Conservation (phyloP, 2,797 vertebrate species). For the Chelon auratus region DNA sequence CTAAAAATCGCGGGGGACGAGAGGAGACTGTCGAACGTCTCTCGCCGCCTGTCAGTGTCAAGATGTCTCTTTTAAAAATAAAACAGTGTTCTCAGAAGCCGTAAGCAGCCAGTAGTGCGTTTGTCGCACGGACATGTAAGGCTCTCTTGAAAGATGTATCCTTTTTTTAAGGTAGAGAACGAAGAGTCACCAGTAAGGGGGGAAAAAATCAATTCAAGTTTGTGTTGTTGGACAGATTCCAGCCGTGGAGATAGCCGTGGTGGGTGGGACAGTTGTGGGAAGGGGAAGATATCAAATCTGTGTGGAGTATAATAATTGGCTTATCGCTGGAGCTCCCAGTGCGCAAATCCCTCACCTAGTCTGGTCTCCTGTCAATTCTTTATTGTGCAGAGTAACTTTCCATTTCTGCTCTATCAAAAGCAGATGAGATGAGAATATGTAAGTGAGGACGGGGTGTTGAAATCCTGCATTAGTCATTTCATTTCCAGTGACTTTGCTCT, state of each 20-base stretch:
- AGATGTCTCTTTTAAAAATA: conserved; percentile 75
- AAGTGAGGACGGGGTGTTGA: conserved; percentile 26
- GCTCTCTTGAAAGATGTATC: conserved; percentile 22
- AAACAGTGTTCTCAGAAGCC: conserved; percentile 52
- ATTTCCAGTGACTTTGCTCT: conserved; percentile 45
- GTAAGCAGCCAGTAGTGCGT: conserved; percentile 19
- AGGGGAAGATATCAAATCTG: conserved; percentile 46
- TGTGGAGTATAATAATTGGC: conserved; percentile 48
- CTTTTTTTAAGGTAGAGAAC: conserved; percentile 8
- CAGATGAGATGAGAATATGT: conserved; percentile 45
- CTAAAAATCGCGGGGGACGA: conserved; percentile 52
- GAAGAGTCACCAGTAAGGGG: conserved; percentile 23
- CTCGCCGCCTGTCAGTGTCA: conserved; percentile 67
- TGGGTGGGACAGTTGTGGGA: conserved; percentile 40
- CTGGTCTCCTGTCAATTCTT: conserved; percentile 46
- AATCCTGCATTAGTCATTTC: conserved; percentile 32
- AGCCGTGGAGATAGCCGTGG: conserved; percentile 39
- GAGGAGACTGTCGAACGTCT: conserved; percentile 60
- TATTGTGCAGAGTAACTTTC: conserved; percentile 40
- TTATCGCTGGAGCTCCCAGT: conserved; percentile 50
- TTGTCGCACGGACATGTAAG: conserved; percentile 16
- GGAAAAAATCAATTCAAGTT: conserved; percentile 23
- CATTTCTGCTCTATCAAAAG: conserved; percentile 43
- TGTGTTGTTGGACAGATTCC: conserved; percentile 33
- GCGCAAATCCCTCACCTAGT: conserved; percentile 32